Evolutionary conservation across 2,797 vertebrate species (phyloP).

Genomic region (Hipposideros larvatus): DNA sequence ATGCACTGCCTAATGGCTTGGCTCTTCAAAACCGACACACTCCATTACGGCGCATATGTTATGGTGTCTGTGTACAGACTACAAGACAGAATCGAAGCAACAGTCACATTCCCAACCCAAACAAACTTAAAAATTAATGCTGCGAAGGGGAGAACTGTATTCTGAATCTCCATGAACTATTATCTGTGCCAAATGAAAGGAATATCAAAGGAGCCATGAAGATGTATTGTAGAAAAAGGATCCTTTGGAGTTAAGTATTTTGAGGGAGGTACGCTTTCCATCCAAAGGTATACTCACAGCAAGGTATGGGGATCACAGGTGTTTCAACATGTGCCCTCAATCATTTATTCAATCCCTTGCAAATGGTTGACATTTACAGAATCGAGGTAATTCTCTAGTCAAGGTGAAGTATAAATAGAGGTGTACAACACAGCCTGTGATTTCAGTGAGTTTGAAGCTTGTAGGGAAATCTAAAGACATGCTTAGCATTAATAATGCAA

Average conservation of each 20-base stretch:
- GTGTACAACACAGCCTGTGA: not conserved
- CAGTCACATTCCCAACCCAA: constrained; percentile 62
- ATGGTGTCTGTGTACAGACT: not conserved
- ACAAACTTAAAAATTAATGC: constrained; percentile 63
- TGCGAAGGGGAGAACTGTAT: not conserved
- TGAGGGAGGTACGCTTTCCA: not conserved
- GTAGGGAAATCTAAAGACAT: not conserved
- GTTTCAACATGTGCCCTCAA: not conserved
- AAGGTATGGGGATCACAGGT: not conserved
- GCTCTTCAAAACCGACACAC: constrained; percentile 77
- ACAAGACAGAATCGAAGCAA: constrained; percentile 74
- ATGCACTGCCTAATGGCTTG: constrained; percentile 85
- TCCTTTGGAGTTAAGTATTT: not conserved
- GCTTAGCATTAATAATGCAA: not conserved
- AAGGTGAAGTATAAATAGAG: not conserved
- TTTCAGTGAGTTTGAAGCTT: not conserved
- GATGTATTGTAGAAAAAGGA: not conserved
- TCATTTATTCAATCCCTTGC: not conserved
- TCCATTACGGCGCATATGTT: constrained; percentile 68
- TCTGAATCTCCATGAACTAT: constrained; percentile 8
- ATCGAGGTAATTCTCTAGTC: not conserved
- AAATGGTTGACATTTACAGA: constrained; percentile 28
- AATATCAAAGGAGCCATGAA: not conserved
- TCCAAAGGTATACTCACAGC: not conserved
- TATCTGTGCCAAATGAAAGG: not conserved